These are phyloP conservation scores for Manis pentadactyla DNA, from an alignment of 2,797 vertebrate genomes.

Conservation along the genomic window DNA sequence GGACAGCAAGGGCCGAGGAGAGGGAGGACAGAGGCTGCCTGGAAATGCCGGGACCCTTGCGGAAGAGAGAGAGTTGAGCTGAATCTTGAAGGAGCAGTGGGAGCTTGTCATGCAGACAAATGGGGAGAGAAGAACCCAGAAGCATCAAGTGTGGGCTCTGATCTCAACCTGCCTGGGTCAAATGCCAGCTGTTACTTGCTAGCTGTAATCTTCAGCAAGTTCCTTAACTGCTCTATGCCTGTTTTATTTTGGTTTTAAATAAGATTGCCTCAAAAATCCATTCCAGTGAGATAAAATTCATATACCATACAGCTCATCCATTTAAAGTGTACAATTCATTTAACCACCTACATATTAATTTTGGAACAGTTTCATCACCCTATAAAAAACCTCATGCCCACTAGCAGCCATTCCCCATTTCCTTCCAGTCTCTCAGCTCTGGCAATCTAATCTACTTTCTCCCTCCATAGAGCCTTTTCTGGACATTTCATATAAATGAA, in stretches of 20 bases:
- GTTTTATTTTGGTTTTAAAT: background rate
- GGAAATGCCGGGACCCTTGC: background rate
- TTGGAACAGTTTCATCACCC: background rate
- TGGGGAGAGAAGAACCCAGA: background rate
- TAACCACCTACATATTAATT: too few relatives aligned
- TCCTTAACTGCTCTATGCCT: background rate
- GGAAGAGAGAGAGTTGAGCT: background rate
- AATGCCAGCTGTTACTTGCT: background rate
- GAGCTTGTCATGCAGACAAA: background rate
- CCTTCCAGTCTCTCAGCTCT: too few relatives aligned
- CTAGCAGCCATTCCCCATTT: rapidly evolving
- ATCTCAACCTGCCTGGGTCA: background rate
- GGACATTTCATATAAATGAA: background rate
- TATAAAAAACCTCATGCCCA: background rate
- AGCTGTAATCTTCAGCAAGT: background rate
- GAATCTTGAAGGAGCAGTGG: background rate
- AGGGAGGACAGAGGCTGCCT: background rate
- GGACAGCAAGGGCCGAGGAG: background rate
- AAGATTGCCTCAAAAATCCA: background rate
- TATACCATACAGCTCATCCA: background rate
- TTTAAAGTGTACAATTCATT: background rate
- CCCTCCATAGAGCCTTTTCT: background rate
- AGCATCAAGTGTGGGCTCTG: background rate
- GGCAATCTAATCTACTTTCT: background rate
- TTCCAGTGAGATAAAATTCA: background rate